Evolutionary conservation across 1,140 invertebrate species (phyloP).

Genomic region (Euura saliciscinereae): DNA sequence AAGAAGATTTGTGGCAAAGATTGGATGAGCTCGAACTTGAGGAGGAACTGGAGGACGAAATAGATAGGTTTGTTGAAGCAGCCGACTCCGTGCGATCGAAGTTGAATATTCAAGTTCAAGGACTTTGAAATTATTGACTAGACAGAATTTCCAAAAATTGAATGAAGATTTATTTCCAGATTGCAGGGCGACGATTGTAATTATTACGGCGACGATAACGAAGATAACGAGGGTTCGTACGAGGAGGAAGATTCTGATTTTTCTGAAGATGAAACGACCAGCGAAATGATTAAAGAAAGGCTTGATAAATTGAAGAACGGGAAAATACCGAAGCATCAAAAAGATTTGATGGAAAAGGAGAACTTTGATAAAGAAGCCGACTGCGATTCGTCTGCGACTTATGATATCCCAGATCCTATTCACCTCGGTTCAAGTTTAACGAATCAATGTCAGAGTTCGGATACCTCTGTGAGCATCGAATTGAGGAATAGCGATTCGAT

Average conservation of each 20-base stretch:
- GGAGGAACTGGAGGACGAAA: constrained; percentile 61
- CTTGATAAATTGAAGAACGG: constrained; percentile 14
- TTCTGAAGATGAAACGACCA: constrained; percentile 22
- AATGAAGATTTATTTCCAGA: constrained; percentile 21
- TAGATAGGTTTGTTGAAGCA: constrained; percentile 37
- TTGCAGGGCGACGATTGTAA: constrained; percentile 32
- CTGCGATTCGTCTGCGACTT: neutral
- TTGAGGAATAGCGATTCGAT: neutral
- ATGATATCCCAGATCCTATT: neutral
- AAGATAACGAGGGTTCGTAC: constrained; percentile 33
- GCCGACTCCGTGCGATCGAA: neutral
- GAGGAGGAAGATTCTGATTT: constrained; percentile 28
- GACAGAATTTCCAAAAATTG: constrained; percentile 6
- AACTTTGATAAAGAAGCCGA: constrained; percentile 6
- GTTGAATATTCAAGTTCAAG: constrained; percentile 2
- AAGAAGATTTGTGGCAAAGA: constrained; percentile 58
- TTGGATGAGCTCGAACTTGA: constrained; percentile 63
- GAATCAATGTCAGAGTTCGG: neutral
- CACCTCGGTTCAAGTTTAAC: neutral
- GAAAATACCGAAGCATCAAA: constrained; percentile 7
- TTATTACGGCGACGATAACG: constrained; percentile 30
- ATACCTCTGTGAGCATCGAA: neutral
- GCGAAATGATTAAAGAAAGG: constrained; percentile 25
- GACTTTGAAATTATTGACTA: constrained; percentile 9
- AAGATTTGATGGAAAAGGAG: neutral